Evolutionary conservation across 1,140 invertebrate species (phyloP).

Genomic region (Amyelois transitella): DNA sequence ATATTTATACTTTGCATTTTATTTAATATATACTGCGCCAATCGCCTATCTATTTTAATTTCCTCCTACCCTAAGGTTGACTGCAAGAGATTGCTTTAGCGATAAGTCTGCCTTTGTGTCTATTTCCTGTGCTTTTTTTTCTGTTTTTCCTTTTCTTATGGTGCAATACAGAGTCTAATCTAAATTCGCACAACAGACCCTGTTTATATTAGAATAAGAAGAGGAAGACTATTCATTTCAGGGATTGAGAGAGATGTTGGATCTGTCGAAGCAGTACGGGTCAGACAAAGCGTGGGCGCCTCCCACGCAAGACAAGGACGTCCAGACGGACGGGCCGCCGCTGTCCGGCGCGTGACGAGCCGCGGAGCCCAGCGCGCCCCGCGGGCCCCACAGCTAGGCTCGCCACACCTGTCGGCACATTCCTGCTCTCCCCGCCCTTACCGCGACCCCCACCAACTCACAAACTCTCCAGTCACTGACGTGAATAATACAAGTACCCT

Average conservation of each 20-base stretch:
- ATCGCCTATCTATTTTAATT: too few species aligned
- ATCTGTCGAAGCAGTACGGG: slow-evolving; percentile 80
- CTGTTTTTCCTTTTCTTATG: too few species aligned
- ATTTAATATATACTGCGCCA: too few species aligned
- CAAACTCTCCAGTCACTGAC: too few species aligned
- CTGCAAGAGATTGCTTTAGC: too few species aligned
- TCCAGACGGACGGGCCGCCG: slow-evolving; percentile 76
- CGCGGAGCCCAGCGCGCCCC: slow-evolving; percentile 13
- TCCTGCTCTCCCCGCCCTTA: slow-evolving; percentile 3
- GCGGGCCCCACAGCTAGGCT: neutral
- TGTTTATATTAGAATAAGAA: neutral
- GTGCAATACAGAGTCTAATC: too few species aligned
- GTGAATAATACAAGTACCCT: too few species aligned
- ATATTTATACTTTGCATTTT: too few species aligned
- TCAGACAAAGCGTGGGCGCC: slow-evolving; percentile 63
- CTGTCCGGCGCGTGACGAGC: slow-evolving; percentile 54
- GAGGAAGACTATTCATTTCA: slow-evolving; percentile 37
- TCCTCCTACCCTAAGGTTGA: too few species aligned
- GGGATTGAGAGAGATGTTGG: slow-evolving; percentile 81
- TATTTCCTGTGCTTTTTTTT: too few species aligned
- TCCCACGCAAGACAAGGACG: slow-evolving; percentile 77
- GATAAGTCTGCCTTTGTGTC: too few species aligned
- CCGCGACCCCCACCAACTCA: neutral
- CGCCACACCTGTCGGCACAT: slow-evolving; percentile 28
- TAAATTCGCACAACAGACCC: too few species aligned